Evolutionary conservation across 2,888 invertebrate species (phyloP), one percentile per base, ranked within the genome.

Genomic region (Yponomeuta evonymella): DNA sequence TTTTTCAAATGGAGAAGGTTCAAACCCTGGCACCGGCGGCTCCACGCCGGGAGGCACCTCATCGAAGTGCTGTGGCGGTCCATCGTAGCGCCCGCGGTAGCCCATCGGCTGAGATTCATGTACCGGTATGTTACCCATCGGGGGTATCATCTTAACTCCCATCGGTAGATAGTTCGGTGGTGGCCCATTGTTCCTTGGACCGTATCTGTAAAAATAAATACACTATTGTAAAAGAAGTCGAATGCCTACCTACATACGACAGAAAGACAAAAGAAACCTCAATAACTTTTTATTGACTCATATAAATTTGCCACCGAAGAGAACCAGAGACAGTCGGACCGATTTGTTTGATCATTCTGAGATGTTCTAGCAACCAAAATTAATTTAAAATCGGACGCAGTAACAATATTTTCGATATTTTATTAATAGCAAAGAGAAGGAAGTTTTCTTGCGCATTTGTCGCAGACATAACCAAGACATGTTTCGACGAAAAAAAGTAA

Each of bases 41-140:
- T 94, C 94, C 1, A 94, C 94, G 15, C 94, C 94, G 10, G 94
- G 94, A 23, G 94, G 94, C 72, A 93, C 90, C 66, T 94, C 93
- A 76, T 94, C 94, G 77, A 94, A 94, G 70, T 15, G 92, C 82
- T 43, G 43, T 33, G 89, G 88, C 12, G 75, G 73, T 10, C 75
- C 84, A 62, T 92, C 91, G 75, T 88, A 92, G 9, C 91, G 88
- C 69, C 87, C 88, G 69, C 88, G 82, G 78, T 88, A 91, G 6
- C 86, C 86, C n/a, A 85, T 83, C 36, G 85, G 83, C 48, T 82
- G 86, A 48, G 89, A 89, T 48, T 81, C 74, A 74, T 83, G 84
- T 43, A 84, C 74, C 11, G 83, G 80, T 62, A 87, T 75, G 75
- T 74, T 83, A 69, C 82, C 81, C 80, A 90, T 77, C 5, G 85